These are phyloP conservation scores for Periphyllus acericola DNA, from an alignment of 2,888 invertebrate species.

Conservation along the genomic window DNA sequence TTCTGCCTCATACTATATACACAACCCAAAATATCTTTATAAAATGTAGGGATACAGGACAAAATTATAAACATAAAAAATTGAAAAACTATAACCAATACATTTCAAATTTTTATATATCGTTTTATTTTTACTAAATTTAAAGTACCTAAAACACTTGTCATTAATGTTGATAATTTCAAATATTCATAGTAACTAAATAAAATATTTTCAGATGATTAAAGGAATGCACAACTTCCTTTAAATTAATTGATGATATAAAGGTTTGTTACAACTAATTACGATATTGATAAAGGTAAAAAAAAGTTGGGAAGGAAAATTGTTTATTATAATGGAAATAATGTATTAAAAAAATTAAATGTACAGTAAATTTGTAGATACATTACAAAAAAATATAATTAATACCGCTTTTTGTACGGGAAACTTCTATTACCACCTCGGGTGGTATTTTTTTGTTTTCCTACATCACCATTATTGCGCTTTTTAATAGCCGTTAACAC, in stretches of 20 bases:
- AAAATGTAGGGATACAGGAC: no score
- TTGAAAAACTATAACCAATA: neutral
- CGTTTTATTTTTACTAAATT: slow-evolving; percentile 42
- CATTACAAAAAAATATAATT: slow-evolving; percentile 25
- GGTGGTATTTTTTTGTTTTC: slow-evolving; percentile 50
- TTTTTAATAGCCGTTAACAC: slow-evolving; percentile 57
- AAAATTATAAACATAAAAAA: no score
- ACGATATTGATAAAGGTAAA: slow-evolving; percentile 38
- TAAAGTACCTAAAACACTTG: neutral
- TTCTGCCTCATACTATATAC: no score
- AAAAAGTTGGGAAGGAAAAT: slow-evolving; percentile 1
- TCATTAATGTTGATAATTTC: slow-evolving; percentile 9
- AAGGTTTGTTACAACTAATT: slow-evolving; percentile 1
- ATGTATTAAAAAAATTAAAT: slow-evolving; percentile 27
- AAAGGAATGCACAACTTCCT: slow-evolving; percentile 54
- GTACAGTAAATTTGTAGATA: slow-evolving; percentile 36
- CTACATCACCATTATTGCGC: slow-evolving; percentile 45
- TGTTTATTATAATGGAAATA: slow-evolving; percentile 37
- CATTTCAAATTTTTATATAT: neutral
- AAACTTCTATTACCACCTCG: slow-evolving; percentile 47
- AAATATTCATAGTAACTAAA: neutral
- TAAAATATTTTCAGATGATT: neutral
- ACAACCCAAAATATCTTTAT: no score
- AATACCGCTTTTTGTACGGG: slow-evolving; percentile 57
- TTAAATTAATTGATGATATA: slow-evolving; percentile 15